phyloP scores from a whole-genome alignment of 1,140 invertebrate species.

The Semibalanus balanoides region DNA sequence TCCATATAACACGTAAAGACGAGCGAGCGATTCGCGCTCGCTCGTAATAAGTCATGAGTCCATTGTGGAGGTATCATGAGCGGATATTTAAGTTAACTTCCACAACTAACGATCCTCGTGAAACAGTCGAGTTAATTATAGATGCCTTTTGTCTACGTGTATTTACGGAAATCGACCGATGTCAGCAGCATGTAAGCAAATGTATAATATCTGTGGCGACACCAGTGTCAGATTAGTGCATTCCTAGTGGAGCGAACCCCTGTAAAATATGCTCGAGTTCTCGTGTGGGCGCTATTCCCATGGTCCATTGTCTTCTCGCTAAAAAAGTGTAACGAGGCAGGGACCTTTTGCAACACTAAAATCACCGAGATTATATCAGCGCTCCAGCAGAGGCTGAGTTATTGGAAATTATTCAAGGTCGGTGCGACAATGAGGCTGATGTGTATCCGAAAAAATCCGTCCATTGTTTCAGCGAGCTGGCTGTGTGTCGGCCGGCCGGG shows the following conservation, averaged over 20 bases:
- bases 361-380: not conserved
- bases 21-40: no score
- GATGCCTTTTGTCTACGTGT: no score
- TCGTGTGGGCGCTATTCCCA: not conserved
- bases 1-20: no score
- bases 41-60: no score
- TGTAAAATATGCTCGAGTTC: not conserved
- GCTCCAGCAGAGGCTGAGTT: not conserved
- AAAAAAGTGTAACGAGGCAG: not conserved
- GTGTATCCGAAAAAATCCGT: not conserved
- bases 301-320: not conserved
- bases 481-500: no score
- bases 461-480: not conserved
- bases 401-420: conserved; percentile 2
- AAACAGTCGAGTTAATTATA: no score
- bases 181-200: no score
- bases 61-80: no score
- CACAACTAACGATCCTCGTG: no score
- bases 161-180: no score
- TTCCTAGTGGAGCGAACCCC: not conserved
- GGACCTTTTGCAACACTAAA: not conserved
- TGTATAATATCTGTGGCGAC: no score
- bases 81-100: no score
- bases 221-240: not conserved
- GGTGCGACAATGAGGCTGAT: not conserved